Conservation (phyloP, 2,888 invertebrate species). For the Thysanoteuthis rhombus region DNA sequence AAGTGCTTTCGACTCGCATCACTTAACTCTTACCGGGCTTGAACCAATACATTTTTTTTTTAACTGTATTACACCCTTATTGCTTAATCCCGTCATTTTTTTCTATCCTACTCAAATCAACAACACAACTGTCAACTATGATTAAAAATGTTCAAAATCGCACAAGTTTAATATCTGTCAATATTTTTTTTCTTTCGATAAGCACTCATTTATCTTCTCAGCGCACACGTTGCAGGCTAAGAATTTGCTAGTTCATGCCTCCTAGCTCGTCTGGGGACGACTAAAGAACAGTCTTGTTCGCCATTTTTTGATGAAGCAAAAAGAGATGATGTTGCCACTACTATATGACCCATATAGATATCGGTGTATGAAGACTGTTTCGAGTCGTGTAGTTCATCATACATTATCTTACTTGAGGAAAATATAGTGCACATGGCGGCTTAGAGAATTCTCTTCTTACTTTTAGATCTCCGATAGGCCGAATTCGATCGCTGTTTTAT, state of each 20-base stretch:
- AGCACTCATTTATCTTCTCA: too few species aligned
- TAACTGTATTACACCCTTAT: too few species aligned
- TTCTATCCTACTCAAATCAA: background rate
- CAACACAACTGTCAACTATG: background rate
- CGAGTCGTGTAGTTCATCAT: background rate
- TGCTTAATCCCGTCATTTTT: too few species aligned
- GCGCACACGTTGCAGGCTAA: background rate
- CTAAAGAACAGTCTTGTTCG: constrained; percentile 12
- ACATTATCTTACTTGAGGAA: background rate
- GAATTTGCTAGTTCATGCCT: background rate
- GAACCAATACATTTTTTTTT: background rate
- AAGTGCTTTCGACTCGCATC: too few species aligned
- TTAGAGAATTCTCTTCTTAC: background rate
- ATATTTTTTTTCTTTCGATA: too few species aligned
- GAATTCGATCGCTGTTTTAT: background rate
- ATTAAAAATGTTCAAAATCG: background rate
- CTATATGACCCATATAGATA: background rate
- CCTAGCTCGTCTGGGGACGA: background rate
- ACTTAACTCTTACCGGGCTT: background rate
- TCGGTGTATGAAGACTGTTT: background rate
- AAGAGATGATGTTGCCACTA: background rate
- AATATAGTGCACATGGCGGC: background rate
- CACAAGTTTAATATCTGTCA: too few species aligned
- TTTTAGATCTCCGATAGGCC: background rate
- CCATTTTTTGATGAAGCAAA: background rate